Evolutionary conservation across 2,797 vertebrate genomes (phyloP), one percentile per base, ranked within the genome.

Genomic region (Pachyuromys duprasi): DNA sequence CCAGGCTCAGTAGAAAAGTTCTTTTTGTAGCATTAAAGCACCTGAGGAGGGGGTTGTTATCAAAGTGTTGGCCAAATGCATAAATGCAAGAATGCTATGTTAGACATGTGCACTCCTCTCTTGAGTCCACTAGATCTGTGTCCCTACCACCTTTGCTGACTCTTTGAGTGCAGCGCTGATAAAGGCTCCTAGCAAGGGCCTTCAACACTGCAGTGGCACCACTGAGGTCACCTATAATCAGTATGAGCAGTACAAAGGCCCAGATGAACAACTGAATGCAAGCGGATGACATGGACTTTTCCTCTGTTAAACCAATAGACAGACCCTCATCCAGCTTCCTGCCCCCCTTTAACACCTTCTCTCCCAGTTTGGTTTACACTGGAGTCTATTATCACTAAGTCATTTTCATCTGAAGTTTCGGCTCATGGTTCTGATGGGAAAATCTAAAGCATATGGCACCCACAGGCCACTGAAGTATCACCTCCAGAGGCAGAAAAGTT

Each of bases 101-200:
- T 67, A 39, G 62, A n/a, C 11, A 4, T 8, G 8, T 1, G 0
- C 8, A 8, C 13, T 6, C 7, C 24, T 45, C 39, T 2, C 20
- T 12, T 11, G 26, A 55, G 49, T n/a, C 39, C 57, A 26, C 76
- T 1, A 20, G 60, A 22, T 45, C 67, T 45, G 6, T 14, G 20
- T 87, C 28, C 22, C 20, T n/a, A 33, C 11, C 42, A 76, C 12
- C 26, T 45, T 14, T 57, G 18, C 53, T 57, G 28, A 9, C 9
- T 18, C 18, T 86, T 78, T 76, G 8, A 28, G 18, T 55, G 60
- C 24, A 76, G 17, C 63, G 67, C 93, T 76, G n/a, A n/a, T 31
- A 36, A 88, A 84, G 67, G 13, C 36, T 91, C 28, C 4, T 5
- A 5, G 7, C 31, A 45, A 53, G 31, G 67, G 24, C 65, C 75